A percentile compares a stretch with the other conserved stretches of the same genome.
Evolutionary conservation across 2,888 invertebrate genomes (phyloP).

Genomic region (Zygogramma bicolorata): DNA sequence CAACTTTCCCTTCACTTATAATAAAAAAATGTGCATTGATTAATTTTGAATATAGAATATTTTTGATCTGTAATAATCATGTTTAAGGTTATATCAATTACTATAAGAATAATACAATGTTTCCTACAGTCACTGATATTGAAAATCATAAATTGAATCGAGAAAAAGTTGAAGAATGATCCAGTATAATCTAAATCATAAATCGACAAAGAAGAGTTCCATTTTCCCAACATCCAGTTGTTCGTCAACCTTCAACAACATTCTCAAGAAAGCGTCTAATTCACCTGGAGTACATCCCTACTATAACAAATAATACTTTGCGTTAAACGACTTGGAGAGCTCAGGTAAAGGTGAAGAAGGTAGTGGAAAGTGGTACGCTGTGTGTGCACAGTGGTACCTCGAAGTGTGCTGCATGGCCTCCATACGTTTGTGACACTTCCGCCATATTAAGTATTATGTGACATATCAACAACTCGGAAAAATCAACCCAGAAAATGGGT

Average conservation of each 20-base stretch:
- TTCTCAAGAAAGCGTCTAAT: background rate
- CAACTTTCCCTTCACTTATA: too few relatives aligned
- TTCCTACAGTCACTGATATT: too few relatives aligned
- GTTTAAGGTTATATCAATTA: too few relatives aligned
- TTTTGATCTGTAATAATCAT: too few relatives aligned
- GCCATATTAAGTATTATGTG: conserved; percentile 19
- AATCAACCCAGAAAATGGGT: conserved; percentile 73
- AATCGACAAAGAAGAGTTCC: too few relatives aligned
- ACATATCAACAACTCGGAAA: background rate
- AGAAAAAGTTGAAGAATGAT: too few relatives aligned
- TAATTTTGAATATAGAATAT: too few relatives aligned
- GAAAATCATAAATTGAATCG: too few relatives aligned
- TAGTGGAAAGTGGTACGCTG: conserved; percentile 36
- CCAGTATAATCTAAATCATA: too few relatives aligned
- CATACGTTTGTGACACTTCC: conserved; percentile 18
- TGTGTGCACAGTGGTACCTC: conserved; percentile 7
- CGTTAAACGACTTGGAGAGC: conserved; percentile 1
- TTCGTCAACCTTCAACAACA: background rate
- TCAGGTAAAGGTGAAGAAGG: conserved; percentile 24
- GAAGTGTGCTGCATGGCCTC: conserved; percentile 25
- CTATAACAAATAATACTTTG: background rate
- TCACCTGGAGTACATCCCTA: background rate
- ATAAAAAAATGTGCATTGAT: too few relatives aligned
- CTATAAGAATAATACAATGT: too few relatives aligned
- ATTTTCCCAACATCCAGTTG: too few relatives aligned